Evolutionary conservation across 2,888 invertebrate species (phyloP), one percentile per base, ranked within the genome.

Genomic region (Hydroisotoma schaefferi): DNA sequence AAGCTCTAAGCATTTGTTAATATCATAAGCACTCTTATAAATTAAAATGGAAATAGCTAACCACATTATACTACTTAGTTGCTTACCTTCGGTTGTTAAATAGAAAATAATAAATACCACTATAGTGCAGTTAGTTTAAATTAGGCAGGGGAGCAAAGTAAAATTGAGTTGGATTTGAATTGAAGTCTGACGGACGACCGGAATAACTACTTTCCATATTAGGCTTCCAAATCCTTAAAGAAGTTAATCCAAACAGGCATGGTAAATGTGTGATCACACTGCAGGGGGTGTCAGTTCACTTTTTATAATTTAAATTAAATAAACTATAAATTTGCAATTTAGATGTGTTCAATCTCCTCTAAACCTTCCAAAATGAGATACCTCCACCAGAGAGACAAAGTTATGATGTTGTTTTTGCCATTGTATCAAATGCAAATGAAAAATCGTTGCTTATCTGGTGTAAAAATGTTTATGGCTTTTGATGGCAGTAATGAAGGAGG

Each of bases 191-290:
- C 40, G 37, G 26, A 49, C 56, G 58, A 67, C 61, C 55, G 57
- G 67, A 65, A 60, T 67, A 67, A 62, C 64, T 62, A 57, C 59
- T 61, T 68, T 65, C 68, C 68, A 59, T 59, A 68, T 59, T 63
- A 54, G 68, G 68, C 55, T 26, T 51, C 59, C 48, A 54, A 55
- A 47, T 28, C 49, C 49, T 49, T 49, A 49, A 46, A 49, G 49
- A 49, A 49, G 49, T 49, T 49, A 28, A 28, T 49, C 49, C 49
- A 49, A 55, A 48, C 55, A 55, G 49, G 37, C 55, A 48, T 55
- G 29, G 29, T 40, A 59, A 55, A 55, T 55, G 59, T 49, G 55
- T 49, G 59, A 55, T 54, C 55, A 48, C 59, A 59, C 54, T 49
- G 26, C 49, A 27, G 49, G 49, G 49, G 49, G 49, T 49, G 26